phyloP scores from a whole-genome alignment of 2,888 invertebrate species.

The Drosophila borborema region DNA sequence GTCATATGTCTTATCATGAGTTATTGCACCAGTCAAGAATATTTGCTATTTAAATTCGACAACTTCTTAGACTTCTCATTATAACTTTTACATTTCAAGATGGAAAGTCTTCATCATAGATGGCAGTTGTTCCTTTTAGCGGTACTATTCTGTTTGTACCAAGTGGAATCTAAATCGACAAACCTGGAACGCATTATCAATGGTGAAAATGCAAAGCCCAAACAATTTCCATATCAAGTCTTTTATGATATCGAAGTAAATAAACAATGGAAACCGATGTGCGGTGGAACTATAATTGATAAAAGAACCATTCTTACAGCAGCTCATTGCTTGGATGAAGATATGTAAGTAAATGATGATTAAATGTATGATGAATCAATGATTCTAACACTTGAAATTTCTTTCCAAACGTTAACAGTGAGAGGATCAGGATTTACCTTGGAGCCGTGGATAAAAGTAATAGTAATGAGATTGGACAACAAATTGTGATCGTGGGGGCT shows the following conservation, averaged over 20 bases:
- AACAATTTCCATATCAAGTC: neutral
- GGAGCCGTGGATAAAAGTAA: slow-evolving; percentile 1
- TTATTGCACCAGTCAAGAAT: neutral
- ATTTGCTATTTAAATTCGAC: neutral
- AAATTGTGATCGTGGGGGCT: neutral
- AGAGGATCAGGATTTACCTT: neutral
- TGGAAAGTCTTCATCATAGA: slow-evolving; percentile 2
- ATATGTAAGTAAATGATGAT: neutral
- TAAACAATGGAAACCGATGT: neutral
- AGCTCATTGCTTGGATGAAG: neutral
- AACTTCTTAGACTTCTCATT: neutral
- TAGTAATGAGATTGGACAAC: neutral
- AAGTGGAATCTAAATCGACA: neutral
- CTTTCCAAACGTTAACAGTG: neutral
- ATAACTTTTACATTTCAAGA: neutral
- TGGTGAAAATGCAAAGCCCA: neutral
- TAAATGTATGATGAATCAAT: neutral
- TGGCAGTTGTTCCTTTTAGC: neutral
- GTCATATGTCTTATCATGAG: neutral
- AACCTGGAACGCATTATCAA: neutral
- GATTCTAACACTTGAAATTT: neutral
- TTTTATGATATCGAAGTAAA: too few relatives aligned
- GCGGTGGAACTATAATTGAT: neutral
- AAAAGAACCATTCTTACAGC: neutral
- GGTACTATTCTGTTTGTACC: neutral